Conservation (phyloP, 2,797 vertebrate genomes). For the Aphelocoma californica region DNA sequence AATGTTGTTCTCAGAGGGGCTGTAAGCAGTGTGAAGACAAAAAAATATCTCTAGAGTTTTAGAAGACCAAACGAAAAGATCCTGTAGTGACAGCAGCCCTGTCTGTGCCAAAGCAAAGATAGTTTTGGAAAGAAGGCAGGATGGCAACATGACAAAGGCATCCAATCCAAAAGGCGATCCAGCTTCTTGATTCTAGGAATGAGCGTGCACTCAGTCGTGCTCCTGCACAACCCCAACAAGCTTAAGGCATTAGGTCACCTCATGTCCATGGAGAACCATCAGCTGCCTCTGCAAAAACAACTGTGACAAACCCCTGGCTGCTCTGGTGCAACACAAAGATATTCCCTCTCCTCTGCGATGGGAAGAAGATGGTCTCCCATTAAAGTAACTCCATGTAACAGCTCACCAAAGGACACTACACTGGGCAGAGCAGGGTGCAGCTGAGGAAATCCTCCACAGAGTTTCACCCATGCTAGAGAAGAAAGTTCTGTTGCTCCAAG, state of each 20-base stretch:
- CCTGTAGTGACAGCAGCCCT: background rate
- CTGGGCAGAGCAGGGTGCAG: background rate
- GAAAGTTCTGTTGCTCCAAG: background rate
- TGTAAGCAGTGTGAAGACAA: slow-evolving; percentile 11
- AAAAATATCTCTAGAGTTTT: background rate
- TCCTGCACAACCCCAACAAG: background rate
- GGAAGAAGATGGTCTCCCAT: background rate
- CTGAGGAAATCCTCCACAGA: background rate
- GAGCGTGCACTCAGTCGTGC: background rate
- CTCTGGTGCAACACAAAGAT: background rate
- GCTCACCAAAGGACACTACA: background rate
- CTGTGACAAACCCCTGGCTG: background rate
- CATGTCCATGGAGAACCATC: background rate
- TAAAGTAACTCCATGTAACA: background rate
- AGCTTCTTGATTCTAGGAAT: background rate
- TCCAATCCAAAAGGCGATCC: background rate
- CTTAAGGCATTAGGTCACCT: background rate
- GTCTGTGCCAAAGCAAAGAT: slow-evolving; percentile 8
- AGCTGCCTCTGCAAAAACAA: background rate
- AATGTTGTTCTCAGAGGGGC: background rate
- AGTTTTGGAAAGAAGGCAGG: background rate
- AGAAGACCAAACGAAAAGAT: slow-evolving; percentile 2
- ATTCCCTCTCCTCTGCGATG: background rate
- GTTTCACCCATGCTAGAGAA: background rate
- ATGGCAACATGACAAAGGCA: background rate